phyloP scores from a whole-genome alignment of 2,797 vertebrate species.

The Enteromius viviparus region DNA sequence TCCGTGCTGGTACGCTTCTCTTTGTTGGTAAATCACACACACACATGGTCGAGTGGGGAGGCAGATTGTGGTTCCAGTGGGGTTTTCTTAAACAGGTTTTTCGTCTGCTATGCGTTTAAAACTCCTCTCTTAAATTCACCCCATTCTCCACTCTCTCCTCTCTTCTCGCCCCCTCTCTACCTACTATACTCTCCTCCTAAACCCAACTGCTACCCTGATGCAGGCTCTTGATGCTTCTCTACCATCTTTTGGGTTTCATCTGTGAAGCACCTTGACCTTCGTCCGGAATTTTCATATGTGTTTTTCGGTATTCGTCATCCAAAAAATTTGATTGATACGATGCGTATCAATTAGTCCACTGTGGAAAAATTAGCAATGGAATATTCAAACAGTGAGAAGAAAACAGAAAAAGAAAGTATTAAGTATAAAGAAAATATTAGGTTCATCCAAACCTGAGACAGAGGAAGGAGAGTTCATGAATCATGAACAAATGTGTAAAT shows the following conservation, averaged over 20 bases:
- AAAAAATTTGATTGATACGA: too few species aligned
- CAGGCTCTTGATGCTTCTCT: conserved; percentile 20
- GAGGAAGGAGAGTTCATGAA: neutral
- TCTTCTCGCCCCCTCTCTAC: conserved; percentile 22
- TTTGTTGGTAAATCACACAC: conserved; percentile 70
- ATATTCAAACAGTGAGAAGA: neutral
- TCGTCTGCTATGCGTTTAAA: conserved; percentile 65
- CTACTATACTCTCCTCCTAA: conserved; percentile 33
- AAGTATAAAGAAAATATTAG: neutral
- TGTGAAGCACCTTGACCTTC: neutral
- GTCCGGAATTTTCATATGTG: neutral
- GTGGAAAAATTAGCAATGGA: neutral
- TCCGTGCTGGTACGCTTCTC: conserved; percentile 66
- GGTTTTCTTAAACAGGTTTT: conserved; percentile 77
- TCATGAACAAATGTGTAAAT: too few species aligned
- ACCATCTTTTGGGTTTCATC: neutral
- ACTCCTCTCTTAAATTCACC: conserved; percentile 68
- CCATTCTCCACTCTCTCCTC: conserved; percentile 71
- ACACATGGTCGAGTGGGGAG: conserved; percentile 72
- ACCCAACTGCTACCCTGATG: conserved; percentile 28
- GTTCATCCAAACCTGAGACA: neutral
- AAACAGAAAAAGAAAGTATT: neutral
- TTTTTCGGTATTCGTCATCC: neutral
- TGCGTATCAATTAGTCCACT: neutral
- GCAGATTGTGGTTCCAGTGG: conserved; percentile 78